Base-by-base conservation (phyloP, 1,140 invertebrate species). In the Tachypleus tridentatus region DNA sequence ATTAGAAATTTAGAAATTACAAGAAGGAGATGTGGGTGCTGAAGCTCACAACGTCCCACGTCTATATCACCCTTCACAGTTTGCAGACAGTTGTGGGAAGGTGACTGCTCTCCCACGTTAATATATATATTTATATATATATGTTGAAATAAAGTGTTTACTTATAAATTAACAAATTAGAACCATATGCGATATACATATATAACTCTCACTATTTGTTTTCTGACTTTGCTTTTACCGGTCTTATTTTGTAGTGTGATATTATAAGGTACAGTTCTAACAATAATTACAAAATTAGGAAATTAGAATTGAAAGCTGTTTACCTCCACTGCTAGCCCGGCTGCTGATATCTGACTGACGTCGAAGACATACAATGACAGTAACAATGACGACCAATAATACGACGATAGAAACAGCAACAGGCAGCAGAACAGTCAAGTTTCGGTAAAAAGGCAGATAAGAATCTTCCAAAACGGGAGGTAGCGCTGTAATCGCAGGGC, bases 321-420 rank as follows among this genome's bases (percentile, higher is more conserved):
- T 53, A 67, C 65, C 65, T 67, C 62, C 65, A 5, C 65, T 67
- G 52, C 60, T 63, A 50, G 29, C 29, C 29, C 29, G 29, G 29
- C 65, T 67, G 4, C 54, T 57, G n/a, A 50, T 57, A 52, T 69
- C 67, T 4, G 61, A 58, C 51, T 69, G 67, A 9, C 56, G 61
- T 29, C 67, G n/a, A 4, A 69, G 51, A 47, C 67, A 69, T 8
- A 69, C 59, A 50, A 69, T 61, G 5, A 69, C 67, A 8, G 67
- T 64, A 11, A 69, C 66, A 6, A 69, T 57, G 5, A 69, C 64
- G 29, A 67, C 65, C 4, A 69, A 56, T 4, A 72, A 58, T 7
- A 71, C 70, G 29, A 66, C 49, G 3, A 71, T 62, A 1, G 70
- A 71, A 51, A 71, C 69, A 4, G 69, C 54, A 1, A 71, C 70